A percentile compares a stretch with the other conserved stretches of the same genome.
Conservation (phyloP, 2,888 invertebrate genomes). For the Phragmatobia fuliginosa region DNA sequence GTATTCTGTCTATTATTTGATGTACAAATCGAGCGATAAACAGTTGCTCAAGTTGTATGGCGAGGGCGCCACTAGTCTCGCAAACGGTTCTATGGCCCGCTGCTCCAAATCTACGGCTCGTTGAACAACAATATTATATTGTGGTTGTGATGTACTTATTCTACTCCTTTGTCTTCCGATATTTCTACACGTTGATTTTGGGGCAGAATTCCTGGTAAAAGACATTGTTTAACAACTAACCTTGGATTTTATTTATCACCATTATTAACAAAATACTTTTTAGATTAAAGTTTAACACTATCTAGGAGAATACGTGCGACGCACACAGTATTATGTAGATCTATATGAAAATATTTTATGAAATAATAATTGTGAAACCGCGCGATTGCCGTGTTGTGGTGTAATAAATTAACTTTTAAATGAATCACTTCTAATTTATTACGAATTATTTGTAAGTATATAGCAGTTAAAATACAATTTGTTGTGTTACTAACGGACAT, state of each 20-base stretch:
- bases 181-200: conserved; percentile 71
- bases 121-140: conserved; percentile 57
- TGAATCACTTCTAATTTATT: background rate
- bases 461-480: too few species aligned
- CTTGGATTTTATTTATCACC: conserved; percentile 56
- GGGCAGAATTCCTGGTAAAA: conserved; percentile 84
- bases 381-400: conserved; percentile 22
- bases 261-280: conserved; percentile 64
- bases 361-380: conserved; percentile 20
- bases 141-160: conserved; percentile 79
- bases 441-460: too few species aligned
- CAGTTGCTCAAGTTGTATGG: conserved; percentile 70
- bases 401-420: background rate
- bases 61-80: conserved; percentile 37
- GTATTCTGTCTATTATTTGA: conserved; percentile 71
- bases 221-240: conserved; percentile 78
- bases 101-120: conserved; percentile 59
- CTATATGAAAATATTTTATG: conserved; percentile 44
- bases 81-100: conserved; percentile 49
- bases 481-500: too few species aligned
- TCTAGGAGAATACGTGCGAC: conserved; percentile 60
- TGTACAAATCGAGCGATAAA: conserved; percentile 77
- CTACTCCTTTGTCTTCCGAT: conserved; percentile 79
- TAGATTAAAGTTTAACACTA: conserved; percentile 59
- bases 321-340: conserved; percentile 64